A percentile compares a stretch with the other conserved stretches of the same genome.
Evolutionary conservation across 2,888 invertebrate genomes (phyloP).

Genomic region (Parnassius glacialis): DNA sequence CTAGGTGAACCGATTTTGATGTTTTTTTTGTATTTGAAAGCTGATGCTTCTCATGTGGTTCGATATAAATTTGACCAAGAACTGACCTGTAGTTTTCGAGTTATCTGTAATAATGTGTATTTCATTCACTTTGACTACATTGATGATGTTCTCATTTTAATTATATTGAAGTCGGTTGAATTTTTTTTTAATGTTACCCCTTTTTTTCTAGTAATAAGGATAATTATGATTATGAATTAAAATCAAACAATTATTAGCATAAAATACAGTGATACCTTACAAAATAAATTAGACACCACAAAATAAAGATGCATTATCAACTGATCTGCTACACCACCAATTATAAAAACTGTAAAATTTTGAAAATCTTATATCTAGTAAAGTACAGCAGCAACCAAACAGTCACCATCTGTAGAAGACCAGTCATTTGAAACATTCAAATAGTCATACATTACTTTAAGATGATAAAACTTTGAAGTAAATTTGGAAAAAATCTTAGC

Average conservation of each 20-base stretch:
- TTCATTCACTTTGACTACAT: too few relatives aligned
- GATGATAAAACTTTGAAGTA: slow-evolving; percentile 37
- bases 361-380: slow-evolving; percentile 28
- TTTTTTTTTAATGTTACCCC: too few relatives aligned
- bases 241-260: slow-evolving; percentile 4
- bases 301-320: slow-evolving; percentile 40
- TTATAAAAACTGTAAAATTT: slow-evolving; percentile 34
- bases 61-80: too few relatives aligned
- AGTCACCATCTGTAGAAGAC: slow-evolving; percentile 50
- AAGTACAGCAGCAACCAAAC: slow-evolving; percentile 35
- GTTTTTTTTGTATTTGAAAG: too few relatives aligned
- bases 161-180: too few relatives aligned
- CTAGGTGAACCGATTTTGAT: too few relatives aligned
- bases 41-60: too few relatives aligned
- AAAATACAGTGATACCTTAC: slow-evolving; percentile 2
- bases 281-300: slow-evolving; percentile 21
- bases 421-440: slow-evolving; percentile 76
- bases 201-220: too few relatives aligned
- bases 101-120: too few relatives aligned
- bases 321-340: slow-evolving; percentile 54
- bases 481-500: slow-evolving; percentile 69
- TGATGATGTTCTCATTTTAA: too few relatives aligned
- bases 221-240: too few relatives aligned
- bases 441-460: slow-evolving; percentile 70
- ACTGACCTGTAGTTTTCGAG: too few relatives aligned